Evolutionary conservation across 2,888 invertebrate species (phyloP).

Genomic region (Drosophila anomelani): DNA sequence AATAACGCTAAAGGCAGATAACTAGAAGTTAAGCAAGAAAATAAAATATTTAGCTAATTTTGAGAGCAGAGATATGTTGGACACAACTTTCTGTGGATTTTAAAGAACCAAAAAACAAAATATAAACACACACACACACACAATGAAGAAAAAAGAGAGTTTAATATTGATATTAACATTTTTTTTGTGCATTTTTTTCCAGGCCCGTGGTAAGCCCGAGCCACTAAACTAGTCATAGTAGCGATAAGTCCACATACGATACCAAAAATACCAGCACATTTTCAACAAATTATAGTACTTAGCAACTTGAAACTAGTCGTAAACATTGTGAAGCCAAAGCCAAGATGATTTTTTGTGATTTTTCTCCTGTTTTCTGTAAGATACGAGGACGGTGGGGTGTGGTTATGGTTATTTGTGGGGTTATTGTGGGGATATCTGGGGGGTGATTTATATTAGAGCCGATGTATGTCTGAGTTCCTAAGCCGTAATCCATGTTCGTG

Average conservation of each 20-base stretch:
- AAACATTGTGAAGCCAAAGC: conserved; percentile 30
- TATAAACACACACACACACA: background rate
- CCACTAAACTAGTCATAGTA: conserved; percentile 56
- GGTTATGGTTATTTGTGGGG: background rate
- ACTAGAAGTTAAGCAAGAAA: conserved; percentile 1
- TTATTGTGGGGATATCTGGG: background rate
- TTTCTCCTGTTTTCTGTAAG: conserved; percentile 23
- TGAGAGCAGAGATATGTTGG: background rate
- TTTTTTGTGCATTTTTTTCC: conserved; percentile 29
- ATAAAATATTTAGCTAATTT: conserved; percentile 43
- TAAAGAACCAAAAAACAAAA: background rate
- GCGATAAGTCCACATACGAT: conserved; percentile 21
- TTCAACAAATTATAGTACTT: conserved; percentile 14
- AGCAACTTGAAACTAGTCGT: conserved; percentile 46
- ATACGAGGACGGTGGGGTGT: conserved; percentile 11
- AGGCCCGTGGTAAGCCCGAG: conserved; percentile 65
- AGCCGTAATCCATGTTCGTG: conserved; percentile 78
- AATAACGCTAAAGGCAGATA: conserved; percentile 21
- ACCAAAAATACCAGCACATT: conserved; percentile 12
- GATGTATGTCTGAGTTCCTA: conserved; percentile 77
- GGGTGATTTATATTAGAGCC: conserved; percentile 54
- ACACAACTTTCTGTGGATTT: background rate
- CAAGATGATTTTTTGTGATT: conserved; percentile 26
- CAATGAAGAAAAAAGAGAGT: background rate
- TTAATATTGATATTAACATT: background rate